These are phyloP conservation scores for Spea hammondii DNA, from an alignment of 2,797 vertebrate genomes.

Conservation along the genomic window DNA sequence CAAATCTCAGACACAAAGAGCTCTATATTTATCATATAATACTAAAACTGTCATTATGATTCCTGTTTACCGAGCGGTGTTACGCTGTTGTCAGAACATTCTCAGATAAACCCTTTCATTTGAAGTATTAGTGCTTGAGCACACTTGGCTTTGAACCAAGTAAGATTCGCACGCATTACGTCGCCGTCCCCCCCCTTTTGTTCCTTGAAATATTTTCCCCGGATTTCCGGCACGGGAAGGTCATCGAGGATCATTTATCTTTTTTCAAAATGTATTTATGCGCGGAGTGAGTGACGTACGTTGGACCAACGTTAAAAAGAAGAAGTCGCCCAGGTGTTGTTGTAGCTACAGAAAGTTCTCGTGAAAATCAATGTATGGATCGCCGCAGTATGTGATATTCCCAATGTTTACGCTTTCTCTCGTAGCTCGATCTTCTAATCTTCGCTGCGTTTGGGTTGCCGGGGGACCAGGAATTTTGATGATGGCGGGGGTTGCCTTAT, in stretches of 20 bases:
- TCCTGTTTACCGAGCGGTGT: constrained; percentile 13
- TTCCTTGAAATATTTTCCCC: neutral
- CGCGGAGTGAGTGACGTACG: no score
- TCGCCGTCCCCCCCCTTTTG: neutral
- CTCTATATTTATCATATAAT: constrained; percentile 47
- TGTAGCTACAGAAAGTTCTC: no score
- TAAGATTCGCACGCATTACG: neutral
- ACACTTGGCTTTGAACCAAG: neutral
- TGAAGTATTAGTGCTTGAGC: neutral
- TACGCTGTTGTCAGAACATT: neutral
- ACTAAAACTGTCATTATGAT: constrained; percentile 26
- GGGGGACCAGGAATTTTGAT: no score
- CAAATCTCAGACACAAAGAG: constrained; percentile 29
- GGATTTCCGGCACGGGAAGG: neutral
- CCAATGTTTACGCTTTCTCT: no score
- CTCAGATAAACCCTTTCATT: constrained; percentile 7
- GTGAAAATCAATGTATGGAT: no score
- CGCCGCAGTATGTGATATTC: no score
- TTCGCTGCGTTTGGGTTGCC: no score
- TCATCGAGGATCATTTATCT: neutral
- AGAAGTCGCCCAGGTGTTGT: no score
- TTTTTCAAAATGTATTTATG: no score
- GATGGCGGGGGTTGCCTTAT: no score
- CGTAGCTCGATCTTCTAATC: no score
- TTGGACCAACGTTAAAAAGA: no score